Base-by-base conservation (phyloP, 2,888 invertebrate genomes). In the Ormyrus rosae region DNA sequence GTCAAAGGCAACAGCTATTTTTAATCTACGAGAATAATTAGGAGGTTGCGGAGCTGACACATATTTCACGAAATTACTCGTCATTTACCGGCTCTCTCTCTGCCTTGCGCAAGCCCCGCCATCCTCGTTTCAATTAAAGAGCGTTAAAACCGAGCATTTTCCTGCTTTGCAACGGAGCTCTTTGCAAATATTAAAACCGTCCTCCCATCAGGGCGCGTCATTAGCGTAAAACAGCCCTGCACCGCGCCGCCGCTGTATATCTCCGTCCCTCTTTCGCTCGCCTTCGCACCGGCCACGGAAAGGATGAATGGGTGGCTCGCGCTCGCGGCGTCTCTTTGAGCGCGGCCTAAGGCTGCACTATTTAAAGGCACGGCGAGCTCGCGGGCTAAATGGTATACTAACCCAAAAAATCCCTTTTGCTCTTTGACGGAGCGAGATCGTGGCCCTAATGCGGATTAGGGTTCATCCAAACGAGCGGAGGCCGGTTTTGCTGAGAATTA, bases 251-350 rank as follows among this genome's bases (percentile, higher is more conserved):
- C 19, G 19, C 19, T 1, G 0, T 34, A 34, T 34, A 34, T 34
- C 34, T 34, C 34, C 34, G 34, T 48, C 60, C 9, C 51, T 5
- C 45, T 50, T 45, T 53, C 50, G 51, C 74, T 58, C 45, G 34
- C 34, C 34, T 4, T 34, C 34, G 34, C 34, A 34, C 34, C 34
- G 58, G 58, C 74, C 76, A 50, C 55, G 76, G 51, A 76, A 76
- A 76, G 68, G 68, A 68, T 76, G 76, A 76, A 76, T 76, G 76
- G 45, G 55, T 45, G 58, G 19, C 58, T 46, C 34, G 34, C 34
- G 34, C 34, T 34, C 34, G 34, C 34, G 34, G 34, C 34, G 34
- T 50, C 45, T 67, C 68, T 75, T 75, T 68, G 60, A 61, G 61
- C 50, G 60, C 67, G 55, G 34, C 61, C 68, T 75, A 65, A 55